phyloP scores from a whole-genome alignment of 2,797 vertebrate genomes.

The Arremon brunneinucha region DNA sequence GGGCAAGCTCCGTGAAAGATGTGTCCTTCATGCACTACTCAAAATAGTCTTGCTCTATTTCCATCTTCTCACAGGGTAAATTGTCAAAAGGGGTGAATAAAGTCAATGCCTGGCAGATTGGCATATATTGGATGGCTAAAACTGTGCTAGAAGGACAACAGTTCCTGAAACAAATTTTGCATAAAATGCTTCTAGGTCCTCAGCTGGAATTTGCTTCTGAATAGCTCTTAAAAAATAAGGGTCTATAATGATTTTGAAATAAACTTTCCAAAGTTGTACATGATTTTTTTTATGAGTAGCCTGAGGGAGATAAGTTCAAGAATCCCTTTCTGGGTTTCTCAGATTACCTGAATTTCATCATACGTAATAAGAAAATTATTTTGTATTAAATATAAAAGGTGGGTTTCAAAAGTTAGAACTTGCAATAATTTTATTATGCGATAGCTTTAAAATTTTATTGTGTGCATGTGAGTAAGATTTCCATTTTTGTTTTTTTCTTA shows the following conservation, averaged over 20 bases:
- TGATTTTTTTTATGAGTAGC: slow-evolving; percentile 64
- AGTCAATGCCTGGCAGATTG: not conserved
- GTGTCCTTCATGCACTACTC: not conserved
- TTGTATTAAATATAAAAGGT: slow-evolving; percentile 53
- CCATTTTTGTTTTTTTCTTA: not conserved
- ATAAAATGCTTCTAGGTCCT: not conserved
- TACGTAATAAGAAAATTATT: slow-evolving; percentile 61
- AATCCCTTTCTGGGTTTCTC: slow-evolving; percentile 58
- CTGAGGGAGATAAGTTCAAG: slow-evolving; percentile 49
- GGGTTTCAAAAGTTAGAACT: slow-evolving; percentile 50
- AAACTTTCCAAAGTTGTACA: slow-evolving; percentile 45
- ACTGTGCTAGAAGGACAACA: not conserved
- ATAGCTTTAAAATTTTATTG: slow-evolving; percentile 29
- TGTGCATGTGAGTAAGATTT: not conserved
- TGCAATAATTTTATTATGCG: slow-evolving; percentile 30
- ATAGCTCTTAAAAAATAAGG: slow-evolving; percentile 19
- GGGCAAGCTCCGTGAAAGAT: not conserved
- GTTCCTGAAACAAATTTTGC: not conserved
- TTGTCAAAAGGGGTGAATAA: not conserved
- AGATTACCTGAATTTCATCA: slow-evolving; percentile 54
- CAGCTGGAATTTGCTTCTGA: slow-evolving; percentile 36
- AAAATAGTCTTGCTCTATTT: not conserved
- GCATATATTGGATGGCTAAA: not conserved
- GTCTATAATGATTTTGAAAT: slow-evolving; percentile 33
- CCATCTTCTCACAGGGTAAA: not conserved